Base-by-base conservation (phyloP, 2,797 vertebrate species). In the Megaceryle alcyon region DNA sequence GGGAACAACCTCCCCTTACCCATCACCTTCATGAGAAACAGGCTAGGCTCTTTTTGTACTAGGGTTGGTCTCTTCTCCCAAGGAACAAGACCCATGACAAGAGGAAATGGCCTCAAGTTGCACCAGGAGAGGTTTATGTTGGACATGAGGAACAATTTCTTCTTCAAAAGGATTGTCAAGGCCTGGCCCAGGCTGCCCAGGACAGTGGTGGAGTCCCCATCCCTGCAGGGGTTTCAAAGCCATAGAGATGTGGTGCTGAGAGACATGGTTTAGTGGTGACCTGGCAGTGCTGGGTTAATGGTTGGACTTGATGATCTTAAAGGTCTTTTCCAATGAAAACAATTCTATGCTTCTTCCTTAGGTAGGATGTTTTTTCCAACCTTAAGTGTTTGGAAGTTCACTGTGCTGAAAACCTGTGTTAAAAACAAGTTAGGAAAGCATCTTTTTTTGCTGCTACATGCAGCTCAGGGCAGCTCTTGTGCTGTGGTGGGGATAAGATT, bases 21-120 rank as follows among this genome's bases (percentile, higher is more conserved):
- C 53, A 35, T 33, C 28, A 33, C 0, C 0, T 16, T 70, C 48
- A 33, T 33, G 61, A 69, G 5, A 20, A 53, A 63, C 0, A 2
- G 57, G 48, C 12, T 16, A 33, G 43, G 21, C 8, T 82, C n/a
- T 22, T 28, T 23, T 57, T n/a, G 54, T 57, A 57, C 31, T 57
- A 57, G 54, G 54, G 20, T 33, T 21, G 12, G 31, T 57, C 19
- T 57, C 54, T 57, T 57, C 54, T 57, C 31, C 54, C 54, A 57
- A 21, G 54, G 8, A 57, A n/a, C 8, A 57, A 57, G 12, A 6
- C 13, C 33, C 20, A 14, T 20, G 20, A 33, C 31, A n/a, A 57
- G n/a, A 57, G 54, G 54, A 57, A 57, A 57, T n/a, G 31, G 54
- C 54, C 31, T 57, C 54, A 33, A 33, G 54, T 57, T 57, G 54